Base-by-base conservation (phyloP, 2,888 invertebrate species). In the Caenorhabditis plicata region DNA sequence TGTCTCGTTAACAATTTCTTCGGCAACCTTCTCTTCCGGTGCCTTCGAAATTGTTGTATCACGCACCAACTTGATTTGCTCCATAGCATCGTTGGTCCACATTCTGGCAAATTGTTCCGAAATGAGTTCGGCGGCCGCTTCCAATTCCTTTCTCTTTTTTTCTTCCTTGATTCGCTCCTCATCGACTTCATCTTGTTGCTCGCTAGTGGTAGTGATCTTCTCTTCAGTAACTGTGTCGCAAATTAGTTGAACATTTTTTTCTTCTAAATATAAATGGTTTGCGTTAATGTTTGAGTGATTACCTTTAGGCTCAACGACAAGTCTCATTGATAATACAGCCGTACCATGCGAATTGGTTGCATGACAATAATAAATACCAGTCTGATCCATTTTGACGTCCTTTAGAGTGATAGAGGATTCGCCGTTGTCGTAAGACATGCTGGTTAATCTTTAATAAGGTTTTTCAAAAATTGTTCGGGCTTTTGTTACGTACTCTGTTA, bases 331-430 rank as follows among this genome's bases (percentile, higher is more conserved):
- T 19, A 70, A 64, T 25, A 68, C 50, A 2, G 62, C 51, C 20
- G 65, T 55, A 45, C 72, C 72, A 44, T 72, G 72, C 32, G 38
- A 50, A 29, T 72, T 72, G 8, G 64, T 70, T 1, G 72, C 72
- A 23, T 60, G 68, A n/a, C 61, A 55, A 50, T 67, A 68, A 41
- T 72, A 72, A 4, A 54, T 68, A 26, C 72, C 72, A 8, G 29
- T 61, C 32, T 70, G 63, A 31, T 54, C 40, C 17, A 35, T 42
- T 0, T 41, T 42, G 4, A 70, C 66, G 38, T 57, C 45, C 27
- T 63, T 58, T 20, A 72, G 45, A 40, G 55, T 64, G 17, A 72
- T 45, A 2, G 68, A 62, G 31, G 69, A 68, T 0, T 51, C 46
- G 2, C 46, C 53, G 22, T 58, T 53, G 44, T 64, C 68, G 42